phyloP scores from a whole-genome alignment of 2,888 invertebrate species.

The Drosophila mimetica region DNA sequence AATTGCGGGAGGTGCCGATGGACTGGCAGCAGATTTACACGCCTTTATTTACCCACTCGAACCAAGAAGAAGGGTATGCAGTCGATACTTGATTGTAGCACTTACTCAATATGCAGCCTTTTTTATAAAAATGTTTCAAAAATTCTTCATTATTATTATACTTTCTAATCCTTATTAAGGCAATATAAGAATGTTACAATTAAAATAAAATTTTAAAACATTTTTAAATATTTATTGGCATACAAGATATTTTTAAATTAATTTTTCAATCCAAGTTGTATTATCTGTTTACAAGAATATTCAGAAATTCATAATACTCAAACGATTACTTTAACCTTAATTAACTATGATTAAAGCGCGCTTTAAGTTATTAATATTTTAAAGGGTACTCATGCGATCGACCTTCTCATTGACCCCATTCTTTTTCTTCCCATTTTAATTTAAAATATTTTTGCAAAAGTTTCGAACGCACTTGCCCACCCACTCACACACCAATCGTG shows the following conservation, averaged over 20 bases:
- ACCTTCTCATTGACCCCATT: conserved; percentile 33
- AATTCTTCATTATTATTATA: too few relatives aligned
- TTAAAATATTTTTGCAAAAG: conserved; percentile 48
- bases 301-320: too few relatives aligned
- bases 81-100: not conserved
- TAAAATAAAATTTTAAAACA: too few relatives aligned
- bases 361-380: conserved; percentile 1
- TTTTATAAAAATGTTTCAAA: too few relatives aligned
- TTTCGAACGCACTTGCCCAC: conserved; percentile 28
- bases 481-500: conserved; percentile 7
- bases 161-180: too few relatives aligned
- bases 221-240: too few relatives aligned
- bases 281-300: not conserved
- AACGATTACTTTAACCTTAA: too few relatives aligned
- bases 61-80: not conserved
- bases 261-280: too few relatives aligned
- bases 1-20: conserved; percentile 2
- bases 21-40: conserved; percentile 56
- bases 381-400: conserved; percentile 10
- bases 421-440: conserved; percentile 31
- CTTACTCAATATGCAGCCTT: not conserved
- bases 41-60: conserved; percentile 52
- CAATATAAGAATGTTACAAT: too few relatives aligned
- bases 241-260: too few relatives aligned
- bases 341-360: not conserved